phyloP scores from a whole-genome alignment of 2,113 vertebrate species.

The Papio anubis region DNA sequence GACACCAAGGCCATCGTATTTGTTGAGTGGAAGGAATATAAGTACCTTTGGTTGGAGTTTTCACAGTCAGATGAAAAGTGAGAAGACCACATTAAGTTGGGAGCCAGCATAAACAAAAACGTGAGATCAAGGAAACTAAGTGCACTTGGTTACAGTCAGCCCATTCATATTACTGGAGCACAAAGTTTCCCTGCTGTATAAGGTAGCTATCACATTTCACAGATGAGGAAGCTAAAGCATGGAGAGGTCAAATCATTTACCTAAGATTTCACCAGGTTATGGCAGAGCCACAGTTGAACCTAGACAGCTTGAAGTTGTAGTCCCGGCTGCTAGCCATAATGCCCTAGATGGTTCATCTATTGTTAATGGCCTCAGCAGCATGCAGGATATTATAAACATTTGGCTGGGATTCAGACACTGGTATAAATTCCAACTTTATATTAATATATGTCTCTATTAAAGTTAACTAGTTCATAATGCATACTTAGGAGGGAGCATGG shows the following conservation, averaged over 20 bases:
- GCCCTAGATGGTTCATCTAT: background rate
- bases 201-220: background rate
- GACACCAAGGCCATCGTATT: background rate
- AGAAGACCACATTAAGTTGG: background rate
- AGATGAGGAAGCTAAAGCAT: background rate
- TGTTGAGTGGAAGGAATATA: background rate
- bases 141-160: background rate
- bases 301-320: background rate
- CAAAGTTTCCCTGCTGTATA: background rate
- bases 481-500: background rate
- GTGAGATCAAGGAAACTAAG: background rate
- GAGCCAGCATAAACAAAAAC: background rate
- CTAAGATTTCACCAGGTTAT: background rate
- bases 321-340: rapidly evolving
- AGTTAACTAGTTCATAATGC: background rate
- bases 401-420: background rate
- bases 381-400: background rate
- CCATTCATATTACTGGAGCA: background rate
- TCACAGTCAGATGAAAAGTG: background rate
- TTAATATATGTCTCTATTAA: background rate
- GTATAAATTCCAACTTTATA: background rate
- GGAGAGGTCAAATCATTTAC: background rate
- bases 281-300: background rate
- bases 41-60: background rate
- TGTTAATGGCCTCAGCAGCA: background rate